phyloP scores from a whole-genome alignment of 1,140 invertebrate species.

The Octopus bimaculoides region DNA sequence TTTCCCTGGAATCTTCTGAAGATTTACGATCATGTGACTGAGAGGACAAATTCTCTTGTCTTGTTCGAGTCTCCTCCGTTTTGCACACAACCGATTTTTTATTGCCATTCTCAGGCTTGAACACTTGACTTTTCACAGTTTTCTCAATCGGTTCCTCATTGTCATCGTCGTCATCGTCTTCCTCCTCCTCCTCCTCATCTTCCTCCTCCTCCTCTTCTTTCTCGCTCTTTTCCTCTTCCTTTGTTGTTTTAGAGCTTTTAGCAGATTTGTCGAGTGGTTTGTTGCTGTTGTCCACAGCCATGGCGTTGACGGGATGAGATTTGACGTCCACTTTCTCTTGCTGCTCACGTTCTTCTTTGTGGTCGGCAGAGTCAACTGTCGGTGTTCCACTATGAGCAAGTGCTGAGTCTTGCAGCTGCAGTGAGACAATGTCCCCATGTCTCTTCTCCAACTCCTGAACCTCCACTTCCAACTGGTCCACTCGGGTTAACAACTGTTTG shows the following conservation, averaged over 20 bases:
- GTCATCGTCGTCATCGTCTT: not conserved
- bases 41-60: not conserved
- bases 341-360: not conserved
- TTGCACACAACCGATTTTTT: slow-evolving; percentile 1
- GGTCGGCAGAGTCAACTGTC: not conserved
- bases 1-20: not conserved
- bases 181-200: not conserved
- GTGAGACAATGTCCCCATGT: slow-evolving; percentile 1
- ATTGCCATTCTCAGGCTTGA: not conserved
- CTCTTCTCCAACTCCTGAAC: not conserved
- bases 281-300: not conserved
- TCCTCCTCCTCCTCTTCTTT: not conserved
- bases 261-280: not conserved
- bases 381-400: not conserved
- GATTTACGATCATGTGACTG: not conserved
- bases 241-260: not conserved
- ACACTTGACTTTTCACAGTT: slow-evolving; percentile 6
- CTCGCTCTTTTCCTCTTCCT: not conserved
- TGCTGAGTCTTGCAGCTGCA: not conserved
- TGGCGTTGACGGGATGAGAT: not conserved
- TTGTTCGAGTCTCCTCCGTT: not conserved
- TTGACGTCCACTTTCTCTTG: not conserved
- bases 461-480: not conserved
- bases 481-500: slow-evolving; percentile 1
- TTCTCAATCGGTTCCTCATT: not conserved